Conservation (phyloP, 2,113 vertebrate genomes). For the Struthio camelus region DNA sequence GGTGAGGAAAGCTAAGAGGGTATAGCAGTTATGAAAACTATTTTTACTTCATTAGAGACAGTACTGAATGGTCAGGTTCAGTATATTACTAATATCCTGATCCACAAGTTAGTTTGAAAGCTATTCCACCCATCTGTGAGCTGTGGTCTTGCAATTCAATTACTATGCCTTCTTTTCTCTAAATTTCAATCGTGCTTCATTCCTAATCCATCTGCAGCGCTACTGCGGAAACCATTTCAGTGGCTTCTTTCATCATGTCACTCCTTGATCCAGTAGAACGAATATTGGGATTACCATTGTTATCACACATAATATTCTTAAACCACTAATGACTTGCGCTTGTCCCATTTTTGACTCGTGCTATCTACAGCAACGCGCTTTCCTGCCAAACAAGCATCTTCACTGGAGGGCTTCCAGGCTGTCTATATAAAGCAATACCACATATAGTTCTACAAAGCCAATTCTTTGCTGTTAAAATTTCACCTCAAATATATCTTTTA, state of each 20-base stretch:
- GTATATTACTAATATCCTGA: background rate
- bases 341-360: background rate
- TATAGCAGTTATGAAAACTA: fast-evolving
- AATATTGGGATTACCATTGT: background rate
- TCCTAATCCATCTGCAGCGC: background rate
- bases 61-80: background rate
- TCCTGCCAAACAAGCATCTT: background rate
- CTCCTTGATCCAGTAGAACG: background rate
- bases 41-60: background rate
- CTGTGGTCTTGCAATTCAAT: background rate
- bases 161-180: background rate
- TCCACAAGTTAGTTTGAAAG: background rate
- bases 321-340: background rate
- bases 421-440: background rate
- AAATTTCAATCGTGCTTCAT: background rate
- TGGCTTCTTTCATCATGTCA: background rate
- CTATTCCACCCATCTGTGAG: background rate
- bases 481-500: background rate
- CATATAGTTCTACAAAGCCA: background rate
- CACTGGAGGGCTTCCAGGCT: too few species aligned
- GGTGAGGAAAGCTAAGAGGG: background rate
- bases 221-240: background rate
- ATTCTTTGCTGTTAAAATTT: background rate
- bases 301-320: background rate
- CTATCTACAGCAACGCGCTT: background rate